Conservation (phyloP, 2,797 vertebrate species). For the Onychomys torridus region DNA sequence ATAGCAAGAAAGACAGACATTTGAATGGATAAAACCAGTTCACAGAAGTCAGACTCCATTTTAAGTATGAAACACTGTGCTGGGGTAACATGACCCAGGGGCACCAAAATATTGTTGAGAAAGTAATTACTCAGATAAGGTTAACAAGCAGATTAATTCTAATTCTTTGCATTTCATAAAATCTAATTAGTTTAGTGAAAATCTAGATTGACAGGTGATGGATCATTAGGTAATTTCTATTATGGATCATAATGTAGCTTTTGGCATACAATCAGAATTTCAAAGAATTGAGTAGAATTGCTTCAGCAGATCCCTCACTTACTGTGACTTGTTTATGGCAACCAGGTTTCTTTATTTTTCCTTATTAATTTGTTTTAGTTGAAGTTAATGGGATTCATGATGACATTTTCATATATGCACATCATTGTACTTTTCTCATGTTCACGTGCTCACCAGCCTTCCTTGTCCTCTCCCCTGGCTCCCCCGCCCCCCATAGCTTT, state of each 20-base stretch:
- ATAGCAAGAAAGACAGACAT: neutral
- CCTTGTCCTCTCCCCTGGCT: neutral
- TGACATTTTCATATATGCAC: neutral
- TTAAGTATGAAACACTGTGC: neutral
- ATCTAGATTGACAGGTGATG: neutral
- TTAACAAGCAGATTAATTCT: neutral
- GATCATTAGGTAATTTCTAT: neutral
- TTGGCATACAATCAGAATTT: slow-evolving; percentile 36
- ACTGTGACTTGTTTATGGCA: neutral
- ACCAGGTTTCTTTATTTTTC: neutral
- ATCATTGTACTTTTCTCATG: neutral
- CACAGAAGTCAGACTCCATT: neutral
- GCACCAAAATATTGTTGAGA: neutral
- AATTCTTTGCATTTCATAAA: neutral
- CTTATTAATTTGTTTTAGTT: neutral
- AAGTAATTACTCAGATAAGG: neutral
- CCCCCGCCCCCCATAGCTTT: neutral
- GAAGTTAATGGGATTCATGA: neutral
- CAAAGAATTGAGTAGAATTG: slow-evolving; percentile 9
- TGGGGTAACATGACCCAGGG: neutral
- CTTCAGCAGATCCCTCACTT: neutral
- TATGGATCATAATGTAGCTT: neutral
- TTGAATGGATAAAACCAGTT: neutral
- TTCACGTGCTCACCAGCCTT: neutral
- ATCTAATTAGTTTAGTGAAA: slow-evolving; percentile 8